Percentiles rank a stretch among this genome's conserved stretches.
phyloP scores from a whole-genome alignment of 2,888 invertebrate genomes.

The Aethes cnicana region DNA sequence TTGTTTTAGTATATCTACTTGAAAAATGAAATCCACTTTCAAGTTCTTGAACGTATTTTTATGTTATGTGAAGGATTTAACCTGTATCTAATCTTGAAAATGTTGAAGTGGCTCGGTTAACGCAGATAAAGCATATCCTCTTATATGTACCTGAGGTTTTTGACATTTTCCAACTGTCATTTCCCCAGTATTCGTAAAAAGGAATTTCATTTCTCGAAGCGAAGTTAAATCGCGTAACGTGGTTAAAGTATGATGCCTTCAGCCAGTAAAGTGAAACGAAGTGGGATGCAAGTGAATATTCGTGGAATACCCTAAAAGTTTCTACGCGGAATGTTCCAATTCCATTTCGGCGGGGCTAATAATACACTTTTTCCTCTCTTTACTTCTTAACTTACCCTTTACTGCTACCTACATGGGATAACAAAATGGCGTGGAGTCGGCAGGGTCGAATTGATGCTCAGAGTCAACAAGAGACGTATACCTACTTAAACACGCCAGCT shows the following conservation, averaged over 20 bases:
- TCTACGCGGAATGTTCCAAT: conserved; percentile 79
- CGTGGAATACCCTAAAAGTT: conserved; percentile 54
- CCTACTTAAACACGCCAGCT: too few relatives aligned
- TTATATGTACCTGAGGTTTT: too few relatives aligned
- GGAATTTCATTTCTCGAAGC: conserved; percentile 60
- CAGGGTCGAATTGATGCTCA: conserved; percentile 17
- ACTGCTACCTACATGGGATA: conserved; percentile 69
- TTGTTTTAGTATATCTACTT: too few relatives aligned
- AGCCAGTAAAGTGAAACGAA: conserved; percentile 75
- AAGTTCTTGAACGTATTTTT: too few relatives aligned
- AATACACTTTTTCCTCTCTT: conserved; percentile 81
- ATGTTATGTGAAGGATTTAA: too few relatives aligned
- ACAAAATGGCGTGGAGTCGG: conserved; percentile 56
- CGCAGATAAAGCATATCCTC: too few relatives aligned
- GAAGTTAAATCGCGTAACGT: conserved; percentile 68
- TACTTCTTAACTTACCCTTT: conserved; percentile 81
- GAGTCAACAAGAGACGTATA: too few relatives aligned
- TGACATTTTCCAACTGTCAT: too few relatives aligned
- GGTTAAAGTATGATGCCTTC: conserved; percentile 75
- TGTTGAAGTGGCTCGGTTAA: too few relatives aligned
- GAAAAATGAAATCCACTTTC: too few relatives aligned
- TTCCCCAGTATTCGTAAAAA: conserved; percentile 35
- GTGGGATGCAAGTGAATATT: conserved; percentile 68
- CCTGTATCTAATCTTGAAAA: too few relatives aligned
- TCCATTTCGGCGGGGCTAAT: conserved; percentile 83